Evolutionary conservation across 2,888 invertebrate species (phyloP).

Genomic region (Apantesis nais): DNA sequence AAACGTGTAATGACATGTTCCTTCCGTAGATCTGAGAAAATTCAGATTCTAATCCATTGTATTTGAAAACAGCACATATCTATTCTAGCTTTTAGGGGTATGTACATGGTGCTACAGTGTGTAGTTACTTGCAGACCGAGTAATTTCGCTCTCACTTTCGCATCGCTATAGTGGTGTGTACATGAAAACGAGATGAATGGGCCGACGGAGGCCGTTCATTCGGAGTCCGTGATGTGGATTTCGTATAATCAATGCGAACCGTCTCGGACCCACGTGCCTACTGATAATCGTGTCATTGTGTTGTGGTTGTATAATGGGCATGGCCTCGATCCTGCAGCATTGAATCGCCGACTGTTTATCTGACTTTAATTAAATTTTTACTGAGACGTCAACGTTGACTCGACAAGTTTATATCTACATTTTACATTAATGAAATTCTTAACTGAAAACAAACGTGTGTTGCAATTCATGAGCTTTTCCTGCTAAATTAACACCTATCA

Average conservation of each 20-base stretch:
- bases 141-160: slow-evolving; percentile 84
- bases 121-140: slow-evolving; percentile 76
- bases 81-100: slow-evolving; percentile 75
- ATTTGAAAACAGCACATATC: slow-evolving; percentile 53
- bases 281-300: slow-evolving; percentile 79
- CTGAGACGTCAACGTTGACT: slow-evolving; percentile 30
- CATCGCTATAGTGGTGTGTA: slow-evolving; percentile 80
- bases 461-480: slow-evolving; percentile 20
- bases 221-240: slow-evolving; percentile 80
- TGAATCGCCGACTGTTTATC: slow-evolving; percentile 70
- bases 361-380: slow-evolving; percentile 69
- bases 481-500: slow-evolving; percentile 20
- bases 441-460: slow-evolving; percentile 20
- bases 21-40: slow-evolving; percentile 18
- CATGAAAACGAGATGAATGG: slow-evolving; percentile 85
- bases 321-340: slow-evolving; percentile 65
- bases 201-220: slow-evolving; percentile 79
- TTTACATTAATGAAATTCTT: slow-evolving; percentile 20
- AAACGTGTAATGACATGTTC: slow-evolving; percentile 27
- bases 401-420: background rate
- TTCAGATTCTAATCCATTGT: slow-evolving; percentile 54
- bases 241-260: slow-evolving; percentile 81
- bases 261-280: slow-evolving; percentile 71
- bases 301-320: slow-evolving; percentile 71
- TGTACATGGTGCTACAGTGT: slow-evolving; percentile 61